These are phyloP conservation scores for Alloplasta piceator DNA, from an alignment of 2,888 invertebrate genomes.

Conservation along the genomic window DNA sequence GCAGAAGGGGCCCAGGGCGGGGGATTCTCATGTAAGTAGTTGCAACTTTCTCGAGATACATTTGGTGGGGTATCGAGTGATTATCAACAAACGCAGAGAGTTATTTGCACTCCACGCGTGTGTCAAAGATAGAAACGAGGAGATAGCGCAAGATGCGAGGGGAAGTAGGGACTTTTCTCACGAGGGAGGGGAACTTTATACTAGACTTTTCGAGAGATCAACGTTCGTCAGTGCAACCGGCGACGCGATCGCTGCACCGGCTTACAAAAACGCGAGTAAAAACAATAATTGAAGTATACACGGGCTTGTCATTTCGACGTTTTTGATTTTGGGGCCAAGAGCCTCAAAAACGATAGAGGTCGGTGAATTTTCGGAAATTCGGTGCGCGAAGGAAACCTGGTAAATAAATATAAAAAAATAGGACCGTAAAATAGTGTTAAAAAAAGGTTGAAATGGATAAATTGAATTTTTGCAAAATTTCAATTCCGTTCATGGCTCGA, in stretches of 20 bases:
- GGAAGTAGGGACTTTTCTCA: conserved; percentile 1
- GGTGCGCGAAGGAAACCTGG: too few relatives aligned
- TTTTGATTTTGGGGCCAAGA: background rate
- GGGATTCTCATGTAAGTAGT: background rate
- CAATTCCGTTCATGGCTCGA: too few relatives aligned
- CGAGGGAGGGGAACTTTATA: conserved; percentile 17
- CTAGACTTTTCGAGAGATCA: conserved; percentile 5
- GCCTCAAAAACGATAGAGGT: too few relatives aligned
- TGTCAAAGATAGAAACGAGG: conserved; percentile 10
- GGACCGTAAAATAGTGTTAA: too few relatives aligned
- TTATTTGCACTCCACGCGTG: conserved; percentile 44
- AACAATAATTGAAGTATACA: background rate
- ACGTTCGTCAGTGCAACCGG: conserved; percentile 58
- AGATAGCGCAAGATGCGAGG: background rate
- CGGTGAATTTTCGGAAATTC: too few relatives aligned
- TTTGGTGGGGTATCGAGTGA: conserved; percentile 17
- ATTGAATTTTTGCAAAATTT: too few relatives aligned
- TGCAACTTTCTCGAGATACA: conserved; percentile 61
- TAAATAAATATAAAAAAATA: too few relatives aligned
- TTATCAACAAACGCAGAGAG: conserved; percentile 63
- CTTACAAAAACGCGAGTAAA: conserved; percentile 9
- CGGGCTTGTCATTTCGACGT: background rate
- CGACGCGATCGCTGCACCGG: conserved; percentile 55
- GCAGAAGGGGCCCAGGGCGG: conserved; percentile 6
- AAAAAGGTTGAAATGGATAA: too few relatives aligned